phyloP scores from a whole-genome alignment of 2,113 vertebrate genomes.

The Anguilla rostrata region DNA sequence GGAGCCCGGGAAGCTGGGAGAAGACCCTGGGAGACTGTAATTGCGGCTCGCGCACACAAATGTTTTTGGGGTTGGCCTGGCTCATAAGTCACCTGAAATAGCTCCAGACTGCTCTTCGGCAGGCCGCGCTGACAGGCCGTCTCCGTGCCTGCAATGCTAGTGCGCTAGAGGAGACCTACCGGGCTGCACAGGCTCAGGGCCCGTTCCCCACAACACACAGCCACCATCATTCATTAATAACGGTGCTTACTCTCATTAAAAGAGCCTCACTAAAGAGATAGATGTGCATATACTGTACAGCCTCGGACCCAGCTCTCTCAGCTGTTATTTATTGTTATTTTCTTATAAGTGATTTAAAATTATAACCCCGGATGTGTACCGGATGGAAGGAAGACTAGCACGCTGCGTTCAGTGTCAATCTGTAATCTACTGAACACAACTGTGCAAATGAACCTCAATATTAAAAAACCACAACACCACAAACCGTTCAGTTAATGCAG shows the following conservation, averaged over 20 bases:
- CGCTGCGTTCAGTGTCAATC: neutral
- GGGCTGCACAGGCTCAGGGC: neutral
- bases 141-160: constrained; percentile 29
- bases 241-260: constrained; percentile 21
- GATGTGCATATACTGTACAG: neutral
- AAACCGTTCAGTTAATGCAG: too few relatives aligned
- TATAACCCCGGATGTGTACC: neutral
- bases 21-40: constrained; percentile 25
- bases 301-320: neutral
- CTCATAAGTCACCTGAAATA: constrained; percentile 39
- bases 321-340: neutral
- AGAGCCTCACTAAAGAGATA: too few relatives aligned
- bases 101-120: constrained; percentile 23
- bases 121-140: constrained; percentile 24
- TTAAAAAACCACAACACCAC: neutral
- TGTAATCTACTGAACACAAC: constrained; percentile 1
- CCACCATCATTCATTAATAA: constrained; percentile 2
- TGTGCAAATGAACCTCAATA: neutral
- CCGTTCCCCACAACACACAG: neutral
- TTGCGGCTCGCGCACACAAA: constrained; percentile 33
- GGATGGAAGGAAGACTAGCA: neutral
- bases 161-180: constrained; percentile 18
- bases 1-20: neutral
- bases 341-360: neutral
- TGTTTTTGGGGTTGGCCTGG: constrained; percentile 25